Base-by-base conservation (phyloP, 1,140 invertebrate genomes). In the Paralvinella palmiformis region DNA sequence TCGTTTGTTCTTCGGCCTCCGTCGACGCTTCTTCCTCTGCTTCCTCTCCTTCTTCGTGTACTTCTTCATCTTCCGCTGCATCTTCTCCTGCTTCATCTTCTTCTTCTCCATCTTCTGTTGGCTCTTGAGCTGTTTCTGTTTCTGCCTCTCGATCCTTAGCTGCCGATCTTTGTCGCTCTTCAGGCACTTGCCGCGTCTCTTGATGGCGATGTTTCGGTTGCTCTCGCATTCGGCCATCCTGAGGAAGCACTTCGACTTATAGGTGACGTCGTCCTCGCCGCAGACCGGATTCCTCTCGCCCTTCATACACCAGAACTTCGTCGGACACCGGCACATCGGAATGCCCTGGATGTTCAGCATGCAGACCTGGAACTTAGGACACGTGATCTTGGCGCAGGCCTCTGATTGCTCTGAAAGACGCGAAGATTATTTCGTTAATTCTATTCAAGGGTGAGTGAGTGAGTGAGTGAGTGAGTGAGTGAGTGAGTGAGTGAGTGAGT, bases 281-380 rank as follows among this genome's bases (percentile, higher is more conserved):
- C 63, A 65, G 7, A 65, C 56, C 24, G 22, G 45, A 3, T 41
- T 31, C 24, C 55, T 36, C 6, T 33, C 27, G 22, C 22, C n/a
- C 17, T 33, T 48, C 37, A 24, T 32, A 45, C 63, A 65, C 24
- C n/a, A 44, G 48, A 55, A 59, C 7, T 41, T 35, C 15, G 50
- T 65, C 15, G 57, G 63, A 31, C 63, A 65, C 27, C 58, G 53
- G 35, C 63, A 65, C 45, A 65, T 53, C 35, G 63, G 63, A 44
- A 65, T 59, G 27, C 63, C 58, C 58, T 65, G 63, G 22, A 65
- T 65, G 35, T 65, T 65, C 45, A 65, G 45, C 20, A 50, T 52
- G 45, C 63, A 65, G 27, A 59, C 35, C 41, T 59, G 37, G 31
- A 45, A 29, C 33, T 60, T 31, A 15, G 56, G 31, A 53, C 63